Percentiles rank a stretch among this genome's conserved stretches.
These are phyloP conservation scores for Chaetophractus vellerosus DNA, from an alignment of 2,797 vertebrate genomes.

Conservation along the genomic window DNA sequence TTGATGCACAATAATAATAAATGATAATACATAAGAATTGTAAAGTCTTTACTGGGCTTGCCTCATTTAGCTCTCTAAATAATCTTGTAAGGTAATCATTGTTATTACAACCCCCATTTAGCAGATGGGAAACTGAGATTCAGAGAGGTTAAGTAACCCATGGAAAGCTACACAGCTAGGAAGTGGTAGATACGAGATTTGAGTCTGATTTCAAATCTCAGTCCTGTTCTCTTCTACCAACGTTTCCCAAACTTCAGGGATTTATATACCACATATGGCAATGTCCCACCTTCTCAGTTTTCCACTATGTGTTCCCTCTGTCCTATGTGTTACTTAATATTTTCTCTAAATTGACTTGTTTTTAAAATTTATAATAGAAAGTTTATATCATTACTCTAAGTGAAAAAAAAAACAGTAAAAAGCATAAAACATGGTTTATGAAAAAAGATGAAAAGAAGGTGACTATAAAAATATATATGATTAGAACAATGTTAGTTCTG, in stretches of 20 bases:
- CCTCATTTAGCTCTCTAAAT: conserved; percentile 18
- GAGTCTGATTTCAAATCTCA: neutral
- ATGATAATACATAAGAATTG: neutral
- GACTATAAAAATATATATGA: neutral
- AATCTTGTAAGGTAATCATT: neutral
- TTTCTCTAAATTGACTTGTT: neutral
- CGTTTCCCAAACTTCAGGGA: neutral
- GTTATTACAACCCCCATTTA: neutral
- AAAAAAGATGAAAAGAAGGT: neutral
- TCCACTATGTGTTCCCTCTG: neutral
- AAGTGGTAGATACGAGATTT: neutral
- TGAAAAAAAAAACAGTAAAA: neutral
- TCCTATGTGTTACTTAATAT: neutral
- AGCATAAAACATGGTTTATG: no score
- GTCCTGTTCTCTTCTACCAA: neutral
- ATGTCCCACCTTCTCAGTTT: neutral
- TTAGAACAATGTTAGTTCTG: conserved; percentile 16
- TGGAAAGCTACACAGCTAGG: neutral
- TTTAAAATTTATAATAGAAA: conserved; percentile 8
- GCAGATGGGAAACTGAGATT: conserved; percentile 31
- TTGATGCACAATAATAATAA: neutral
- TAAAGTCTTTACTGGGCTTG: neutral
- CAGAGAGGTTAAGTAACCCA: neutral
- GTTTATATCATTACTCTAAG: neutral
- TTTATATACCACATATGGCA: no score